Base-by-base conservation (phyloP, 37 sponge, comb jelly and placozoan genomes). In the Spongilla lacustris region DNA sequence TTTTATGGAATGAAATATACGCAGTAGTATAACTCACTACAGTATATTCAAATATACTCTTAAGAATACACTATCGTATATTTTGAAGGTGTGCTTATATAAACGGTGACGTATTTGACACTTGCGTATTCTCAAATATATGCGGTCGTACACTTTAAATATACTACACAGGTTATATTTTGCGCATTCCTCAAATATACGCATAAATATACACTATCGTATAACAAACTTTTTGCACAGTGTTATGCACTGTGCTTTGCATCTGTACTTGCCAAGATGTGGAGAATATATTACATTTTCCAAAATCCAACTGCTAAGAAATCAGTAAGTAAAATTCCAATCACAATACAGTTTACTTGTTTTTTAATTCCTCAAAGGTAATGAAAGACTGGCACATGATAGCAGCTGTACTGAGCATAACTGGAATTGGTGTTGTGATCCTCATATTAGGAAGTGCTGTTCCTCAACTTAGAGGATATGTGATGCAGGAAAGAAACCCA, bases 361-460 rank as follows among this genome's bases (percentile, higher is more conserved):
- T 73, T 25, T 29, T 21, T 46, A 0, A 25, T 74, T 5, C 4
- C 30, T 24, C 71, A 2, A 23, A 86, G 86, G 86, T 72, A 33
- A 32, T 86, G n/a, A 78, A 86, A 24, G 86, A 86, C 30, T 86
- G 80, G 86, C 50, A 68, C 4, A 27, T 86, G 58, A 58, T 58
- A 58, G 19, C 19, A 58, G 58, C 21, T 58, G 58, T 17, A 10
- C 21, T 58, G 58, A 19, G 58, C 58, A 58, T 58, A 58, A 58
- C 58, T 14, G 12, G 19, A 6, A 17, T 58, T 58, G 58, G 58
- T 58, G 19, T 58, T 58, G 11, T 17, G 11, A 8, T 58, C 19
- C 58, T 58, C 21, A 58, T 58, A 58, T 17, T 58, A 13, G 58
- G 58, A 58, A 17, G 19, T 19, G 58, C 58, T 19, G 58, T 58